phyloP scores from a whole-genome alignment of 2,797 vertebrate species.

The Cyclopterus lumpus region DNA sequence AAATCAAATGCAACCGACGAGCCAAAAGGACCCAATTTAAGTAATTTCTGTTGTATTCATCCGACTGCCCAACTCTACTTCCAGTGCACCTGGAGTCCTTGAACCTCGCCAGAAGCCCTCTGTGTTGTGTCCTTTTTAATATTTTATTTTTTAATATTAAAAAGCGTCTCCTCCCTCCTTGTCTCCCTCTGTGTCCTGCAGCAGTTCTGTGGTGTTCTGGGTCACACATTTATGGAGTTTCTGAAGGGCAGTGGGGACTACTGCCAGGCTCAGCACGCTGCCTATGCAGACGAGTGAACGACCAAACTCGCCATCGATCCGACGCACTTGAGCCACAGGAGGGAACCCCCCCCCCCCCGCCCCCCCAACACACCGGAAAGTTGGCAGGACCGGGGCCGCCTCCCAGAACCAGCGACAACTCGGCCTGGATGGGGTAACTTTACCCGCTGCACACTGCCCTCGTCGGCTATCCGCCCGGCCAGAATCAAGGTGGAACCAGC shows the following conservation, averaged over 20 bases:
- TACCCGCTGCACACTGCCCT: conserved; percentile 95
- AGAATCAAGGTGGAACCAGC: conserved; percentile 86
- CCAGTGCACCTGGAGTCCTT: background rate
- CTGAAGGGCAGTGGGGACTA: conserved; percentile 99
- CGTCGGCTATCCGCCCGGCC: conserved; percentile 92
- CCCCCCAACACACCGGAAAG: conserved; percentile 64
- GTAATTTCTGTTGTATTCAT: too few species aligned
- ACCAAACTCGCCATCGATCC: conserved; percentile 74
- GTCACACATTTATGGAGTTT: conserved; percentile 99
- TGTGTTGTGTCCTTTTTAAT: background rate
- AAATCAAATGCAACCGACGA: background rate
- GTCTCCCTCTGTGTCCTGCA: conserved; percentile 76
- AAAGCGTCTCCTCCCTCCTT: background rate
- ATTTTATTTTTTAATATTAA: too few species aligned
- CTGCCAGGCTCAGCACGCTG: conserved; percentile 99
- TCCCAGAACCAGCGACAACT: conserved; percentile 87
- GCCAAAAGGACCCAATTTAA: too few species aligned
- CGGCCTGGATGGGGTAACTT: conserved; percentile 98
- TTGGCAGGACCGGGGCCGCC: conserved; percentile 90
- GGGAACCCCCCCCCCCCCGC: conserved; percentile 55
- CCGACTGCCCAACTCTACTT: too few species aligned
- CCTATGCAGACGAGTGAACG: conserved; percentile 99
- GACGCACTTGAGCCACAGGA: conserved; percentile 79
- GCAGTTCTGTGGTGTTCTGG: conserved; percentile 99
- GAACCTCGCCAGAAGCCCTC: background rate